Conservation (phyloP, 2,888 invertebrate genomes). For the Eurytoma californica region DNA sequence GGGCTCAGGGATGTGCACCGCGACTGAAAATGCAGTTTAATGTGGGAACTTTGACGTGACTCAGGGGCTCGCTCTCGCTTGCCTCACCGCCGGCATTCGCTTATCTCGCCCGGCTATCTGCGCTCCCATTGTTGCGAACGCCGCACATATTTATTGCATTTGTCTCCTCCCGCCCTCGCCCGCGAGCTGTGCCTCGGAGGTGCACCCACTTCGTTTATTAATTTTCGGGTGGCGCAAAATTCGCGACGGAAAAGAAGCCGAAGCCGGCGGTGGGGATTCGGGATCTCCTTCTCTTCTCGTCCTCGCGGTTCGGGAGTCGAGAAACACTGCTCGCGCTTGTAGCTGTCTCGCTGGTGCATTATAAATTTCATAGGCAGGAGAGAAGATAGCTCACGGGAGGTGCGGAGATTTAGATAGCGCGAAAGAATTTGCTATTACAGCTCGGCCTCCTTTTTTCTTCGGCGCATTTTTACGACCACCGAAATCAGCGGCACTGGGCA, state of each 20-base stretch:
- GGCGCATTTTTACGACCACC: too few relatives aligned
- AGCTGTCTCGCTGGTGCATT: not conserved
- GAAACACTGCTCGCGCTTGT: not conserved
- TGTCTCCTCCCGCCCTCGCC: too few relatives aligned
- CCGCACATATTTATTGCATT: too few relatives aligned
- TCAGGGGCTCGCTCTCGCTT: slow-evolving; percentile 8
- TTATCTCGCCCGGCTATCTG: slow-evolving; percentile 39
- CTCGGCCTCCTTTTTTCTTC: too few relatives aligned
- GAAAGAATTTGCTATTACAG: slow-evolving; percentile 1
- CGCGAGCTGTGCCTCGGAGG: not conserved
- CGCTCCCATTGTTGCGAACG: not conserved
- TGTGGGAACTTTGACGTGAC: slow-evolving; percentile 36
- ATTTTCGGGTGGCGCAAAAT: too few relatives aligned
- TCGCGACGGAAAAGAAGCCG: too few relatives aligned
- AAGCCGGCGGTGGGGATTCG: too few relatives aligned
- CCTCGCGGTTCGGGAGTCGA: too few relatives aligned
- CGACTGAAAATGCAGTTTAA: slow-evolving; percentile 44
- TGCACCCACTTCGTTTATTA: too few relatives aligned
- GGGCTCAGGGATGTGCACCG: slow-evolving; percentile 31
- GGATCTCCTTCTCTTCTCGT: too few relatives aligned
- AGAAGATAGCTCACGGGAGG: not conserved
- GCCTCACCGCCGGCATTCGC: slow-evolving; percentile 14
- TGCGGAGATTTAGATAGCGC: slow-evolving; percentile 1
- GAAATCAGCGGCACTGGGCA: too few relatives aligned
- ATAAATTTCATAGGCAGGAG: not conserved